Percentiles rank a stretch among this genome's conserved stretches.
phyloP scores from a whole-genome alignment of 1,140 invertebrate species.

The Drosophila eugracilis region DNA sequence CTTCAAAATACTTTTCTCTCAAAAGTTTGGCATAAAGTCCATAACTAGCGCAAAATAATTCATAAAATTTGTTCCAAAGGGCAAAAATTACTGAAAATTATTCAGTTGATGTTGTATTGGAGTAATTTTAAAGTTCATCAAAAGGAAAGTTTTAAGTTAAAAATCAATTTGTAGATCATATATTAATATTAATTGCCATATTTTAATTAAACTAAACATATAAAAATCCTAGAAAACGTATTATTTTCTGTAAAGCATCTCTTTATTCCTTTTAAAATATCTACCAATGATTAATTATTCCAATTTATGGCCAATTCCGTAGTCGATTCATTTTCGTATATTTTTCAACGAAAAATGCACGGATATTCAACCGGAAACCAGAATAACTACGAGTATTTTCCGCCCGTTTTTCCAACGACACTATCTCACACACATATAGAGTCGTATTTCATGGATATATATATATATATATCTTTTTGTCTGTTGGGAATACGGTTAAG shows the following conservation, averaged over 20 bases:
- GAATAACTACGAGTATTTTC: not conserved
- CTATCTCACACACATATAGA: constrained; percentile 3
- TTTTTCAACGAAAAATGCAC: not conserved
- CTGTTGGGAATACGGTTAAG: constrained; percentile 11
- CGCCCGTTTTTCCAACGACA: not conserved
- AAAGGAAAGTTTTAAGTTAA: not conserved
- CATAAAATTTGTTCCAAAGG: not conserved
- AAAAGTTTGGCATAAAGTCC: not conserved
- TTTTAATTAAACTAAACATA: no score
- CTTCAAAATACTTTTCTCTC: constrained; percentile 18
- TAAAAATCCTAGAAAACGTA: no score
- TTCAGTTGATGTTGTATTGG: not conserved
- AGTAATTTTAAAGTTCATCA: not conserved
- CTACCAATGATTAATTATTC: not conserved
- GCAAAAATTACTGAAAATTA: not conserved
- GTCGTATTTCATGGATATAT: constrained; percentile 4
- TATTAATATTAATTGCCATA: no score
- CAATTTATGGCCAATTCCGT: not conserved
- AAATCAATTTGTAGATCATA: no score
- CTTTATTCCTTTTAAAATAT: not conserved
- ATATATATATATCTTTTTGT: not conserved
- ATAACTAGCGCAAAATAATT: constrained; percentile 1
- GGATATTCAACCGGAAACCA: not conserved
- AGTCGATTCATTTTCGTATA: not conserved
- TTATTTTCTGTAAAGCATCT: no score